phyloP scores from a whole-genome alignment of 2,797 vertebrate species.

The Ctenosaura bakeri region DNA sequence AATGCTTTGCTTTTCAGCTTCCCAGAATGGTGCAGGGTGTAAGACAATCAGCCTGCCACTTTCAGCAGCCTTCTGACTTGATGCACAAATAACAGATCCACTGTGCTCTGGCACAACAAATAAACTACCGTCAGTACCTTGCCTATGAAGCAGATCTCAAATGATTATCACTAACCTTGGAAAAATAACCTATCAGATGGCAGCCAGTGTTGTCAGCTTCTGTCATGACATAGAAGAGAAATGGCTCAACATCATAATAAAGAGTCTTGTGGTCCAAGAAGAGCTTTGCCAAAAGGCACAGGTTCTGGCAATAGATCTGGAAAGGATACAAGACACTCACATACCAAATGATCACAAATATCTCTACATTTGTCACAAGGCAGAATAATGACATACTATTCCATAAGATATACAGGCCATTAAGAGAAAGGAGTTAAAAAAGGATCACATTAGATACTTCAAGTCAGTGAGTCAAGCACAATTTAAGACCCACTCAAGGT shows the following conservation, averaged over 20 bases:
- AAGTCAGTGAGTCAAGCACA: neutral
- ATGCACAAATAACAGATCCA: too few species aligned
- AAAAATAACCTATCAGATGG: conserved; percentile 98
- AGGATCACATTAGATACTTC: neutral
- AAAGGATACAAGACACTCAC: conserved; percentile 43
- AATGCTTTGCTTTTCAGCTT: neutral
- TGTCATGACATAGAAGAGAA: conserved; percentile 99
- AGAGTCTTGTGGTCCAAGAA: conserved; percentile 99
- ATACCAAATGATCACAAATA: neutral
- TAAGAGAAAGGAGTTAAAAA: neutral
- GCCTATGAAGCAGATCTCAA: neutral
- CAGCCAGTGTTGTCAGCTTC: conserved; percentile 98
- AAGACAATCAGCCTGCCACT: neutral
- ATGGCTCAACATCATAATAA: conserved; percentile 98
- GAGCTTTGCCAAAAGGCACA: conserved; percentile 97
- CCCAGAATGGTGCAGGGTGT: neutral
- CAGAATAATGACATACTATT: neutral
- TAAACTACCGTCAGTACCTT: neutral
- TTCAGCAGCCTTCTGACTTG: too few species aligned
- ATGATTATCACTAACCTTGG: conserved; percentile 86
- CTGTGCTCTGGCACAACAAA: neutral
- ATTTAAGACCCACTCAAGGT: neutral
- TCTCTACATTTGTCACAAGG: neutral
- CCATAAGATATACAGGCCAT: neutral
- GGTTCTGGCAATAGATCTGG: conserved; percentile 98